Percentiles rank a stretch among this genome's conserved stretches.
phyloP scores from a whole-genome alignment of 2,797 vertebrate genomes.

The Xenopus petersii region DNA sequence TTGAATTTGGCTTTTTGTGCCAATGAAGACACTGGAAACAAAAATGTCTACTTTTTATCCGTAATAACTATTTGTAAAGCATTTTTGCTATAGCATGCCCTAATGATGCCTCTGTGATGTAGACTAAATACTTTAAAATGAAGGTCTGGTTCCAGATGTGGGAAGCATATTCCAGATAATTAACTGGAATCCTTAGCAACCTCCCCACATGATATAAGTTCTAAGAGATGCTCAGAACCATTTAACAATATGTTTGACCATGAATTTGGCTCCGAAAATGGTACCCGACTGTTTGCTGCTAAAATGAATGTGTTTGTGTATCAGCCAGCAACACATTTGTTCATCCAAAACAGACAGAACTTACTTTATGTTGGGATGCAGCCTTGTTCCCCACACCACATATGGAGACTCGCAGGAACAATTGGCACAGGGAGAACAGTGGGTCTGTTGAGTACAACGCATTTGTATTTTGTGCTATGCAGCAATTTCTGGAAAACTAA shows the following conservation, averaged over 20 bases:
- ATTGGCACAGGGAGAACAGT: neutral
- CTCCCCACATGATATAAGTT: conserved; percentile 6
- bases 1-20: neutral
- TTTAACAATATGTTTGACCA: neutral
- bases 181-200: conserved; percentile 10
- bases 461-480: neutral
- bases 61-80: neutral
- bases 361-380: neutral
- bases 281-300: conserved; percentile 26
- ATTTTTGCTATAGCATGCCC: no score
- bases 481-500: no score
- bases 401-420: neutral
- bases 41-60: neutral
- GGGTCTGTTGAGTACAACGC: neutral
- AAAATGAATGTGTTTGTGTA: conserved; percentile 20
- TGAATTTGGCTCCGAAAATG: conserved; percentile 17
- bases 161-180: conserved; percentile 9
- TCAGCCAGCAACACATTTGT: conserved; percentile 2
- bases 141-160: neutral
- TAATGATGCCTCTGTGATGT: no score
- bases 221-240: conserved; percentile 30
- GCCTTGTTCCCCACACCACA: neutral
- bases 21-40: no score
- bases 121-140: no score
- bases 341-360: conserved; percentile 3